phyloP scores from a whole-genome alignment of 2,113 vertebrate genomes.

The Miniopterus natalensis region DNA sequence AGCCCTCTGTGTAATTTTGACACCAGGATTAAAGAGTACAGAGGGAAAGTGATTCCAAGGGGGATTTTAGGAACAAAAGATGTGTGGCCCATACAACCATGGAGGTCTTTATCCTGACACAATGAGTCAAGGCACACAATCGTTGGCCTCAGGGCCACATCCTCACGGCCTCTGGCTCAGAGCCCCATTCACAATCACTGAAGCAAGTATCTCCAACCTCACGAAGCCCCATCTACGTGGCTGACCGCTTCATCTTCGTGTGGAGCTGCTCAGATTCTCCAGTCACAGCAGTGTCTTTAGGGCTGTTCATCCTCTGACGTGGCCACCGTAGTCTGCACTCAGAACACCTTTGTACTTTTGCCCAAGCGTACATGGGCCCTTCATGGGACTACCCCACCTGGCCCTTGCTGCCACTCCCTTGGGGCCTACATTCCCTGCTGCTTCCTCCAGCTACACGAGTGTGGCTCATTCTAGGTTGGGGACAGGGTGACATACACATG shows the following conservation, averaged over 20 bases:
- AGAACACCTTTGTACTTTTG: not conserved
- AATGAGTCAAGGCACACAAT: not conserved
- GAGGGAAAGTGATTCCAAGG: not conserved
- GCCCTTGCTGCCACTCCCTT: not conserved
- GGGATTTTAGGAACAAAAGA: not conserved
- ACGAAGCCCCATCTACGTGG: not conserved
- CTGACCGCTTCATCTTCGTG: not conserved
- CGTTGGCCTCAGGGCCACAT: not conserved
- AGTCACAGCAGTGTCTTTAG: not conserved
- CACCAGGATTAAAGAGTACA: not conserved
- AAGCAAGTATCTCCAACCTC: not conserved
- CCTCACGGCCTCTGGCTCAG: not conserved
- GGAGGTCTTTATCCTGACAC: not conserved
- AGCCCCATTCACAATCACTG: not conserved
- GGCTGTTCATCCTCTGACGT: not conserved
- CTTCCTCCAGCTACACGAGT: not conserved
- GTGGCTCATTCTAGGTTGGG: not conserved
- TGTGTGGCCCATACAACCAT: not conserved
- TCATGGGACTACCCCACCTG: not conserved
- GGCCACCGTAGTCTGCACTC: not conserved
- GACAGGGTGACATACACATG: not conserved
- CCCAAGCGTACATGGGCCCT: not conserved
- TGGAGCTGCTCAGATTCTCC: not conserved
- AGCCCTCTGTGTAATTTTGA: constrained; percentile 37
- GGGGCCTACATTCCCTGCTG: not conserved